Conservation (phyloP, 2,888 invertebrate species). For the Deilephila elpenor region DNA sequence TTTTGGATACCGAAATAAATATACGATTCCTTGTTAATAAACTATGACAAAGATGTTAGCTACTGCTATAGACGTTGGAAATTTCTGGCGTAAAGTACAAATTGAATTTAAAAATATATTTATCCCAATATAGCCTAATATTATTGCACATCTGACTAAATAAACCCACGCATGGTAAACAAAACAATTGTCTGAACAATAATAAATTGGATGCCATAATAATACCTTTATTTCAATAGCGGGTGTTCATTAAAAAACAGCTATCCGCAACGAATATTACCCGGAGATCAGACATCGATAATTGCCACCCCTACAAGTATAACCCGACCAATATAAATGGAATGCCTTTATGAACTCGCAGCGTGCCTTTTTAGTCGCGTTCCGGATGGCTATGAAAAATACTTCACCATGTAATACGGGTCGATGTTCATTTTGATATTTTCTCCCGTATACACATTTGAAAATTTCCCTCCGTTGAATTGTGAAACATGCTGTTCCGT, state of each 20-base stretch:
- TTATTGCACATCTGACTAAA: no score
- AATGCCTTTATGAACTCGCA: constrained; percentile 13
- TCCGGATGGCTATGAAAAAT: not conserved
- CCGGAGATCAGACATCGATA: constrained; percentile 1
- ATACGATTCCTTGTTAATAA: no score
- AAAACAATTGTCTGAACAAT: not conserved
- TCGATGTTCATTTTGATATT: constrained; percentile 4
- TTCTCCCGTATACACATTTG: constrained; percentile 2
- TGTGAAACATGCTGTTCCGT: constrained; percentile 37
- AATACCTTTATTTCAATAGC: not conserved
- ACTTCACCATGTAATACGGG: not conserved
- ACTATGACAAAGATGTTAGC: no score
- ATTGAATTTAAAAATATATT: no score
- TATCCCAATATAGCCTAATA: no score
- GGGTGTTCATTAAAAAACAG: not conserved
- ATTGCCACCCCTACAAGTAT: constrained; percentile 10
- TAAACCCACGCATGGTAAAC: not conserved
- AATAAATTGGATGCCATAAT: not conserved
- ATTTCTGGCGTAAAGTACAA: no score
- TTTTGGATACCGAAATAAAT: no score
- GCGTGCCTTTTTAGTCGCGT: constrained; percentile 9
- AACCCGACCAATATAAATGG: constrained; percentile 6
- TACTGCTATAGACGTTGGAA: no score
- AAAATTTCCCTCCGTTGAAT: constrained; percentile 36
- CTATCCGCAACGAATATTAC: constrained; percentile 5